Base-by-base conservation (phyloP, 1,140 invertebrate species). In the Bradysia coprophila region DNA sequence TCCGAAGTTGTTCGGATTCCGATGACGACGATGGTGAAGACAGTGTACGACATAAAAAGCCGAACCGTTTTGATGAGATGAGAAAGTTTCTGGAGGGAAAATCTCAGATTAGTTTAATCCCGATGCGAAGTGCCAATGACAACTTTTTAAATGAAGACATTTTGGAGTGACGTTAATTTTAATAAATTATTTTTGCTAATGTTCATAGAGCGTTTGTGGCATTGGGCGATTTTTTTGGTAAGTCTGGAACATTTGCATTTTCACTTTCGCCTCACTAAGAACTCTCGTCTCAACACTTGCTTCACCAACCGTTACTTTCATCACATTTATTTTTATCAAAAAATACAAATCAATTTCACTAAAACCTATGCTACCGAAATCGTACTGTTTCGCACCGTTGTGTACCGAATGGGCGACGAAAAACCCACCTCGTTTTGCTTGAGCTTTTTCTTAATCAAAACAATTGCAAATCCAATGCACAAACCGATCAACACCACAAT, bases 61-160 rank as follows among this genome's bases (percentile, higher is more conserved):
- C 33, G 51, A 38, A 59, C 53, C 38, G 54, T 28, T 60, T 54
- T 48, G 54, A 54, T 21, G 57, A 60, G 47, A 56, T 57, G 56
- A 53, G 58, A 3, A 52, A 60, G 19, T 60, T 60, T 47, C 44
- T 61, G 23, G 53, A 54, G 15, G 52, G 57, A 36, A 61, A 61
- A 32, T 49, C 51, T 42, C 50, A 9, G 50, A 57, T 50, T 45
- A 58, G 6, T 60, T 59, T 31, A 48, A 49, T 18, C 33, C 53
- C 32, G 45, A 51, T 28, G 24, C 24, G 24, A 28, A 3, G 16
- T 45, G 46, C 37, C 41, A 34, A 23, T 45, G 6, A 32, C 44
- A 18, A 44, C 34, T 41, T 41, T 41, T 1, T 46, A 49, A 9
- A 19, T 48, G 57, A 59, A 33, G 57, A 59, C 36, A 43, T 59